phyloP scores from a whole-genome alignment of 1,140 invertebrate genomes.

The Augochlora pura region DNA sequence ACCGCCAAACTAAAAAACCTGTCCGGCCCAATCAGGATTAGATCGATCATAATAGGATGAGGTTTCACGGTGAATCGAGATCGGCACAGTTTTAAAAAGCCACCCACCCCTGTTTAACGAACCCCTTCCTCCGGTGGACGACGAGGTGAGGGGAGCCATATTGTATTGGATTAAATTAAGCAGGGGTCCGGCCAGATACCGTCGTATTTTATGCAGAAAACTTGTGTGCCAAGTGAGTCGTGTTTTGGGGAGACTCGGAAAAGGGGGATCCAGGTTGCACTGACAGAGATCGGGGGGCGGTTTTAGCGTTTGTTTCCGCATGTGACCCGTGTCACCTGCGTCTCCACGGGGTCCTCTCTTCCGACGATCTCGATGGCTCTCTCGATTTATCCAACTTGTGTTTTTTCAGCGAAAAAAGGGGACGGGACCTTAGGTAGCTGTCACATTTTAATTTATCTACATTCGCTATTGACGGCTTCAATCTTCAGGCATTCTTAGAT shows the following conservation, averaged over 20 bases:
- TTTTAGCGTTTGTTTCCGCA: constrained; percentile 73
- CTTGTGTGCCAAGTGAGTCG: constrained; percentile 78
- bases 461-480: too few species aligned
- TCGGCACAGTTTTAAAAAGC: constrained; percentile 78
- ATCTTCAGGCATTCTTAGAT: too few species aligned
- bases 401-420: too few species aligned
- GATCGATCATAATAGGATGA: constrained; percentile 78
- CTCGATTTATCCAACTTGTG: background rate
- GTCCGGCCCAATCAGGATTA: constrained; percentile 71
- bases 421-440: too few species aligned
- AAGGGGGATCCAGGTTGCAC: constrained; percentile 11
- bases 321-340: constrained; percentile 77
- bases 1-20: constrained; percentile 69
- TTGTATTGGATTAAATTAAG: constrained; percentile 80
- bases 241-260: constrained; percentile 59
- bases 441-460: too few species aligned
- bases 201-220: constrained; percentile 72
- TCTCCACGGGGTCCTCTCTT: constrained; percentile 62
- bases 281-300: constrained; percentile 43
- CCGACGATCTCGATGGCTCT: background rate
- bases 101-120: constrained; percentile 71
- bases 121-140: constrained; percentile 52
- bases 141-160: constrained; percentile 71
- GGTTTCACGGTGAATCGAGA: constrained; percentile 77
- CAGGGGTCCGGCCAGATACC: constrained; percentile 62